Base-by-base conservation (phyloP, 2,113 vertebrate genomes). In the Rhadina sibilatrix region DNA sequence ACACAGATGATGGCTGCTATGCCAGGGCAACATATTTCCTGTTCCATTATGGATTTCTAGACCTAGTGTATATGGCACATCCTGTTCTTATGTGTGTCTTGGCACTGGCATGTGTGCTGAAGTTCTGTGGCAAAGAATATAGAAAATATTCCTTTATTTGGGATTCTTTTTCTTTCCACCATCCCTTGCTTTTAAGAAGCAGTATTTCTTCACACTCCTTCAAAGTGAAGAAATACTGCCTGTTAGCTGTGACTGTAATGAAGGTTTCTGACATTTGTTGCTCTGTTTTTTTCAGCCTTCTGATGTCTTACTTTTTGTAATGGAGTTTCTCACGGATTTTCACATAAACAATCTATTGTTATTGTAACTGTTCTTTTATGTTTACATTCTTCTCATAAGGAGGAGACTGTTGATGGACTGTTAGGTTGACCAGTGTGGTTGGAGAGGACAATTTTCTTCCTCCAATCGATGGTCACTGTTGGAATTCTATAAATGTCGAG, bases 11-110 rank as follows among this genome's bases (percentile, higher is more conserved):
- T 6, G 21, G 28, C 56, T 82, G 38, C 42, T 71, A 1, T 35
- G 15, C 19, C 31, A 70, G 25, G 25, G n/a, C 60, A 72, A 31
- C 2, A 0, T 64, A 60, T 53, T 83, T 83, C 40, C 14, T 74
- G 25, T 75, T 84, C 35, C 28, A 31, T 5, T 8, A 31, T 9
- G 3, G 64, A 20, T 61, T 70, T 81, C 50, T 74, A 64, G 18
- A 49, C 17, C 44, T 46, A 15, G 12, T 4, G 8, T 50, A 9
- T 46, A 23, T 24, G 15, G 11, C 4, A 3, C 0, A 2, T 61
- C 28, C 54, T 61, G 7, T 46, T 70, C 44, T 89, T 33, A 35
- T 46, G 25, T 20, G 38, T 10, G 31, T 40, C 22, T 77, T 70
- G 38, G 15, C 61, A 72, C 30, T 56, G 53, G 40, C 9, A 11